Evolutionary conservation across 1,140 invertebrate genomes (phyloP).

Genomic region (Meloidogyne hapla): DNA sequence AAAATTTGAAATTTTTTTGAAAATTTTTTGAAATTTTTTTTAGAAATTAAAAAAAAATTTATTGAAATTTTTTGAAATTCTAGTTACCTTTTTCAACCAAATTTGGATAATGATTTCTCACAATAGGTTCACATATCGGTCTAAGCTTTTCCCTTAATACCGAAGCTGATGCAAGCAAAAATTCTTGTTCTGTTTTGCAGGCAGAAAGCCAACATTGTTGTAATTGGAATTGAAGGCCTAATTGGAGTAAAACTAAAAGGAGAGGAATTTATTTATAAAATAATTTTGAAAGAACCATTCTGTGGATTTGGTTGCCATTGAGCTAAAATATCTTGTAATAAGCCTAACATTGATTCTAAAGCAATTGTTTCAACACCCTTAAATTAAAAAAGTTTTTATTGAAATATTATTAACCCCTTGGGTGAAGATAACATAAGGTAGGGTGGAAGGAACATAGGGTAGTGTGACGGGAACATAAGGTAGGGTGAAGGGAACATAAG

Average conservation of each 20-base stretch:
- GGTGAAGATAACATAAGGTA: no score
- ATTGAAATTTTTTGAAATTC: not conserved
- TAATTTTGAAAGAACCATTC: not conserved
- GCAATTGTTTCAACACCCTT: slow-evolving; percentile 34
- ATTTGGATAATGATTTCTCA: slow-evolving; percentile 42
- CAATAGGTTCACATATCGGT: slow-evolving; percentile 39
- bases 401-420: no score
- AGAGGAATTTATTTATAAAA: no score
- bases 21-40: no score
- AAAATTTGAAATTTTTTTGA: no score
- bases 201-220: slow-evolving; percentile 48
- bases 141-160: slow-evolving; percentile 29
- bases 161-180: slow-evolving; percentile 45
- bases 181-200: slow-evolving; percentile 12
- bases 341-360: slow-evolving; percentile 42
- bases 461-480: no score
- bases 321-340: slow-evolving; percentile 1
- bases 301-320: slow-evolving; percentile 11
- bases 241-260: slow-evolving; percentile 42
- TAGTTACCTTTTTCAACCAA: slow-evolving; percentile 37
- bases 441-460: no score
- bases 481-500: no score
- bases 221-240: slow-evolving; percentile 43
- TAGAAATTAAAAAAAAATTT: no score
- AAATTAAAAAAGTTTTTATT: not conserved